Evolutionary conservation across 1,140 invertebrate species (phyloP).

Genomic region (Hylyphantes graminicola): DNA sequence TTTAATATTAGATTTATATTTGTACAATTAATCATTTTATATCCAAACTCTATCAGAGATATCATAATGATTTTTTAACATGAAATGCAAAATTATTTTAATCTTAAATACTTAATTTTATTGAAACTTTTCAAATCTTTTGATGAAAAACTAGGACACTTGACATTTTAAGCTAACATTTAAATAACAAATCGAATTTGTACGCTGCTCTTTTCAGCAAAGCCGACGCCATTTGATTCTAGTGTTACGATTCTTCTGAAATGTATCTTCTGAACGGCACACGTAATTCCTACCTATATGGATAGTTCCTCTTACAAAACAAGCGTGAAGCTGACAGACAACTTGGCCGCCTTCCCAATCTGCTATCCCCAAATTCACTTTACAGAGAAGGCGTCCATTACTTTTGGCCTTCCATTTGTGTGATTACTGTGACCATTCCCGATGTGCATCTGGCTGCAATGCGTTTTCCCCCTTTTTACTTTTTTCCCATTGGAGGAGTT

Average conservation of each 20-base stretch:
- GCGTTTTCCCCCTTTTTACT: not conserved
- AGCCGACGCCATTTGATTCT: slow-evolving; percentile 6
- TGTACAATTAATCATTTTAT: too few species aligned
- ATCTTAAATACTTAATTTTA: too few species aligned
- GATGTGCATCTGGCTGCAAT: slow-evolving; percentile 20
- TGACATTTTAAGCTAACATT: too few species aligned
- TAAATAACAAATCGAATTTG: not conserved
- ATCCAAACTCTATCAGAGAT: too few species aligned
- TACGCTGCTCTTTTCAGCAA: not conserved
- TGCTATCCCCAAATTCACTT: slow-evolving; percentile 36
- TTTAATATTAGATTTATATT: too few species aligned
- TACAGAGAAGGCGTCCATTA: slow-evolving; percentile 34
- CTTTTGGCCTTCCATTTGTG: slow-evolving; percentile 41
- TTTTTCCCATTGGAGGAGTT: slow-evolving; percentile 32
- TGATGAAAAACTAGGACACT: too few species aligned
- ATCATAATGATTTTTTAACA: too few species aligned
- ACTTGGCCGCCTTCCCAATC: slow-evolving; percentile 37
- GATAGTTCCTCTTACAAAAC: slow-evolving; percentile 16
- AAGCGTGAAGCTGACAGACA: slow-evolving; percentile 54
- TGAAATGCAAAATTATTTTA: too few species aligned
- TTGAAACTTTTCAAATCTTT: too few species aligned
- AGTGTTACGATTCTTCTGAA: not conserved
- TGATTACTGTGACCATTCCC: slow-evolving; percentile 24
- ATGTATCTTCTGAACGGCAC: slow-evolving; percentile 35
- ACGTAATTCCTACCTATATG: slow-evolving; percentile 42